phyloP scores from a whole-genome alignment of 2,797 vertebrate species.

The Lacerta viridis region DNA sequence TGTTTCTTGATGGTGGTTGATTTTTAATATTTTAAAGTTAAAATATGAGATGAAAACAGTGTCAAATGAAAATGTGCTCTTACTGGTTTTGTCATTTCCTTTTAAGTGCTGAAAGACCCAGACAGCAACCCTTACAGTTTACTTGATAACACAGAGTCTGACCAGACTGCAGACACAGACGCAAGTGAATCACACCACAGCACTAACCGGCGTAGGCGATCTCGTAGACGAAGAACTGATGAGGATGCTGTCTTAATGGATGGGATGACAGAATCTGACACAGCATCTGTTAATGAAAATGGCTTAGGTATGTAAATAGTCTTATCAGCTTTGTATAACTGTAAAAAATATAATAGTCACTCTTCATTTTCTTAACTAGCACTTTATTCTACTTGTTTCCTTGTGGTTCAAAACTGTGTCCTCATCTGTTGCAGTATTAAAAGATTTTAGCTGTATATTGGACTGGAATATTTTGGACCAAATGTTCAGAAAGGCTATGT shows the following conservation, averaged over 20 bases:
- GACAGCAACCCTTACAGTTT: conserved; percentile 92
- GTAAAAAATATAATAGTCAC: conserved; percentile 45
- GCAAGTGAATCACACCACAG: conserved; percentile 94
- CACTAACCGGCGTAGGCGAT: conserved; percentile 91
- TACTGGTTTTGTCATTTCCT: conserved; percentile 59
- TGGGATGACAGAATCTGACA: conserved; percentile 97
- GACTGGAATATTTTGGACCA: not conserved
- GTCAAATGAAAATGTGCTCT: conserved; percentile 26
- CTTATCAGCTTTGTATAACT: conserved; percentile 28
- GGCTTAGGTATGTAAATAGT: conserved; percentile 90
- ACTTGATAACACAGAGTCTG: conserved; percentile 95
- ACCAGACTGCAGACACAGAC: conserved; percentile 97
- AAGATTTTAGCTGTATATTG: not conserved
- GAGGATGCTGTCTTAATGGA: conserved; percentile 96
- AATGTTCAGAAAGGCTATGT: not conserved
- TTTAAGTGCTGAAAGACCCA: conserved; percentile 89
- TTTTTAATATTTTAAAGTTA: conserved; percentile 31
- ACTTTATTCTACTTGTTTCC: not conserved
- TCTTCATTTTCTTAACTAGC: conserved; percentile 44
- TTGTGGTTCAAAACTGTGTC: not conserved
- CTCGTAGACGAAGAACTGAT: conserved; percentile 95
- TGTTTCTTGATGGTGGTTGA: not conserved
- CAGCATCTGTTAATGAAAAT: conserved; percentile 95
- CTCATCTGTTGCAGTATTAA: not conserved
- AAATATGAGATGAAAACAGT: conserved; percentile 36